Conservation (phyloP, 2,113 vertebrate species). For the Procavia capensis region DNA sequence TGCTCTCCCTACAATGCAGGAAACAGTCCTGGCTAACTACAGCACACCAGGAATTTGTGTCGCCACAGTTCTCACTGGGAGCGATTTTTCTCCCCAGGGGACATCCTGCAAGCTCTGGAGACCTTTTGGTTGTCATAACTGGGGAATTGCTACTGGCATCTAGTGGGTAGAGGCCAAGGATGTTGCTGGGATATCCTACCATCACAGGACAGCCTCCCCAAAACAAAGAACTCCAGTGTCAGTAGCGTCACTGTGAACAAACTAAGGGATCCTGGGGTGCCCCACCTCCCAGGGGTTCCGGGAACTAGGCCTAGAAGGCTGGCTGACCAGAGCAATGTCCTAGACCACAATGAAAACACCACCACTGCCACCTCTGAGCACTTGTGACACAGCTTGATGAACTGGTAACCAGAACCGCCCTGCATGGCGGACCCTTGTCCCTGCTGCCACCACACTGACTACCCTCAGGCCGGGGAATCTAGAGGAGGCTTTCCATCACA, state of each 20-base stretch:
- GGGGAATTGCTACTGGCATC: background rate
- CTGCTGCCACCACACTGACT: background rate
- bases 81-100: background rate
- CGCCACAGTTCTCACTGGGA: background rate
- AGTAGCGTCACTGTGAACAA: background rate
- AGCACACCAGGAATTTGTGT: background rate
- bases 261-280: background rate
- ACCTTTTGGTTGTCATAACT: background rate
- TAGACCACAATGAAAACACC: background rate
- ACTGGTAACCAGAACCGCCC: background rate
- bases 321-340: background rate
- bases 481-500: background rate
- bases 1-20: background rate
- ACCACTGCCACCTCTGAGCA: background rate
- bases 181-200: background rate
- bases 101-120: background rate
- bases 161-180: background rate
- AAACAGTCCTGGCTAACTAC: background rate
- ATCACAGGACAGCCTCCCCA: background rate
- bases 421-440: background rate
- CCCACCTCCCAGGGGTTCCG: background rate
- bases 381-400: background rate
- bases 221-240: background rate
- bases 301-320: background rate
- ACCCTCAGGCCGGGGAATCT: background rate